Evolutionary conservation across 2,113 vertebrate species (phyloP).

Genomic region (Apteryx mantelli): DNA sequence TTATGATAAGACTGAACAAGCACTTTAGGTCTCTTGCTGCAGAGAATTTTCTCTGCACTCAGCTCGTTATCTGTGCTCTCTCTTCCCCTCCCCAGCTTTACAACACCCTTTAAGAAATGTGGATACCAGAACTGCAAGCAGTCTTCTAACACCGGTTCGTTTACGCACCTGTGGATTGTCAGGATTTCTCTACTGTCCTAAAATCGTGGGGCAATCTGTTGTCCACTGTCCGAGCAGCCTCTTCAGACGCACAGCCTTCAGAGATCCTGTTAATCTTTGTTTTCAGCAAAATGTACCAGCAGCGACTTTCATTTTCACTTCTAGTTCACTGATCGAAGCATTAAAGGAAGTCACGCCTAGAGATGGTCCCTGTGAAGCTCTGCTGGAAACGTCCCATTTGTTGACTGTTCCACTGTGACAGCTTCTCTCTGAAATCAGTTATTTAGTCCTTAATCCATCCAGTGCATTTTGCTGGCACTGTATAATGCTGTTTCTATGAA

Average conservation of each 20-base stretch:
- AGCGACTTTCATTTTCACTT: neutral
- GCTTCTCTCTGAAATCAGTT: neutral
- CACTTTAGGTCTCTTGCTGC: neutral
- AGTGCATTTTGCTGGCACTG: neutral
- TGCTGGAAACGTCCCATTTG: neutral
- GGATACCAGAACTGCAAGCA: neutral
- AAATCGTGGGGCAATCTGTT: neutral
- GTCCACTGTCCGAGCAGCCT: neutral
- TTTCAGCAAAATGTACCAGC: neutral
- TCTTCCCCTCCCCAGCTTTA: neutral
- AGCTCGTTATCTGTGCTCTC: neutral
- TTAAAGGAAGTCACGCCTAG: neutral
- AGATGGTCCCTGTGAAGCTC: neutral
- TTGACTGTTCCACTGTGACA: neutral
- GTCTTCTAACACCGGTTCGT: neutral
- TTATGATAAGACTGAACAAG: neutral
- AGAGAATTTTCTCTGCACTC: neutral
- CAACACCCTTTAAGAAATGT: neutral
- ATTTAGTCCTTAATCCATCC: neutral
- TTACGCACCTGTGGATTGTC: neutral
- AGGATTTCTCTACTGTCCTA: neutral
- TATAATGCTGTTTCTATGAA: neutral
- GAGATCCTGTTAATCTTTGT: neutral
- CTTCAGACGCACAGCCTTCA: neutral
- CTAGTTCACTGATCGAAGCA: neutral